Evolutionary conservation across 1,140 invertebrate genomes (phyloP), one percentile per base, ranked within the genome.

Genomic region (Wiebesia pumilae): DNA sequence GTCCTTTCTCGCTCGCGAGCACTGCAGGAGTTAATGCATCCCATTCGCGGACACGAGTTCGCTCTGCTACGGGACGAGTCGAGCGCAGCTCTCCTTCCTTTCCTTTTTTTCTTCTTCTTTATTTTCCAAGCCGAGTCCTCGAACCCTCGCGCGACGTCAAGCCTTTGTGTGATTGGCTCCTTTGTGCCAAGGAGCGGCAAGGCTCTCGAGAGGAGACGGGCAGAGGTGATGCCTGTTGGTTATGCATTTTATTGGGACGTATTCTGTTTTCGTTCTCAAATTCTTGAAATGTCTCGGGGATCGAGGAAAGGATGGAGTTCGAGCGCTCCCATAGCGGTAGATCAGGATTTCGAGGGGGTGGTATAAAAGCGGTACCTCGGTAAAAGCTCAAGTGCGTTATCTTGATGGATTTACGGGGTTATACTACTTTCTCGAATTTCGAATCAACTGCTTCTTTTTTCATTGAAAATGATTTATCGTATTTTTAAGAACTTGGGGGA

Each of bases 131-230:
- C 38, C 21, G 71, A 62, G 38, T 75, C 38, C 38, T 75, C 38
- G 38, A 75, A n/a, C 38, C 24, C 24, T 75, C 71, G 38, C 40
- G 24, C 24, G 35, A 38, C 35, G 21, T 27, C 33, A 4, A 62
- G 62, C 6, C 80, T 81, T 81, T 81, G 80, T 81, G 38, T 38
- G 58, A 81, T 81, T 81, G 62, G 80, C 62, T 65, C 62, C 80
- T 81, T 81, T 81, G 40, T 69, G 38, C 35, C 0, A n/a, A n/a
- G n/a, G n/a, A n/a, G n/a, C 24, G 71, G 6, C 71, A 38, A 24
- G 58, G 27, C 58, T 62, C 58, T 10, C 58, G 24, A 33, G 19
- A 24, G 19, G 35, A 10, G 35, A 7, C 3, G 30, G 21, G 12
- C 16, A 2, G 35, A 2, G 35, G 10, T 3, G 30, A 27, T 40